phyloP scores from a whole-genome alignment of 2,113 vertebrate species.

The Rhinogobius similis region DNA sequence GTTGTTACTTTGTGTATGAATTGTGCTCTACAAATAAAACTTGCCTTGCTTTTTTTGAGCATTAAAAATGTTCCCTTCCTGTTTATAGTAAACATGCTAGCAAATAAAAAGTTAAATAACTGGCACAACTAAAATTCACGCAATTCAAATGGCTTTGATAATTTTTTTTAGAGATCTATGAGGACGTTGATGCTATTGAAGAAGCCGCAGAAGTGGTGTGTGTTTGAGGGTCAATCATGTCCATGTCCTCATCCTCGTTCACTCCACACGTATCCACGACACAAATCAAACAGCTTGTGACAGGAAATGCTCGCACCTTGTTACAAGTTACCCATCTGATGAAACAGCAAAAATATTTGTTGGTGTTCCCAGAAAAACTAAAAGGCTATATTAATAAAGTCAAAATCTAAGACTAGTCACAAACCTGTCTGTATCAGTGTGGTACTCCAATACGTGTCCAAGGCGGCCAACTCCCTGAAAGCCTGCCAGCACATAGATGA shows the following conservation, averaged over 20 bases:
- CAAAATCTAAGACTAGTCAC: background rate
- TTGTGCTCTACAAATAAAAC: too few relatives aligned
- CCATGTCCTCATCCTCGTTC: slow-evolving; percentile 87
- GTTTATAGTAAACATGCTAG: background rate
- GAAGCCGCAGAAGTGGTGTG: slow-evolving; percentile 31
- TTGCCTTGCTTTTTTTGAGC: background rate
- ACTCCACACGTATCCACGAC: slow-evolving; percentile 96
- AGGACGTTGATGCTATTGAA: slow-evolving; percentile 27
- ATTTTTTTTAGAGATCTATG: slow-evolving; percentile 20
- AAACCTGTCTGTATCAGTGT: slow-evolving; percentile 91
- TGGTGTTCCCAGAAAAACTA: background rate
- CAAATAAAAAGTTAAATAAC: background rate
- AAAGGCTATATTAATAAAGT: background rate
- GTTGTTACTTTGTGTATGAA: too few relatives aligned
- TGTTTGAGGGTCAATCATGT: slow-evolving; percentile 64
- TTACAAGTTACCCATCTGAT: slow-evolving; percentile 85
- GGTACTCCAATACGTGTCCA: slow-evolving; percentile 92
- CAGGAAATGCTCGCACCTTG: slow-evolving; percentile 94
- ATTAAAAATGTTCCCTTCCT: too few relatives aligned
- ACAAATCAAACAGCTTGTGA: slow-evolving; percentile 95
- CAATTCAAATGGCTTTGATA: background rate
- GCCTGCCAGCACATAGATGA: slow-evolving; percentile 93
- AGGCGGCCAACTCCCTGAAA: slow-evolving; percentile 96
- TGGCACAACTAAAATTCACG: background rate
- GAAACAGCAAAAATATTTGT: background rate